These are phyloP conservation scores for Eumeta japonica DNA, from an alignment of 1,140 invertebrate genomes.

Conservation along the genomic window DNA sequence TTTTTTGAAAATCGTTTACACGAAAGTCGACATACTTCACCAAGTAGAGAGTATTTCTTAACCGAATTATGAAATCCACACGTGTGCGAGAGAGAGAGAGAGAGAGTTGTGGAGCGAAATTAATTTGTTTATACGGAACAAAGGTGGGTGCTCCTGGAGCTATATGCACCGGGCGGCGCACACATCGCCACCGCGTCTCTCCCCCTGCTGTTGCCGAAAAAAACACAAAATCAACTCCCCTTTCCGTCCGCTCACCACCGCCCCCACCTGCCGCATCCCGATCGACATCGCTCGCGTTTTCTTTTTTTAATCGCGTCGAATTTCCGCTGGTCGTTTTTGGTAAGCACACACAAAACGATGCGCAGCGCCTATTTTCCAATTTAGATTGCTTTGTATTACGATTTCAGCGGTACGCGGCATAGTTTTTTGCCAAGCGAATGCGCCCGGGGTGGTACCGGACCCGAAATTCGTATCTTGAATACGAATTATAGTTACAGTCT, in stretches of 20 bases:
- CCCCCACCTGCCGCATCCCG: constrained; percentile 41
- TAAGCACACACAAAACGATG: constrained; percentile 52
- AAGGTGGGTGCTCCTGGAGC: constrained; percentile 52
- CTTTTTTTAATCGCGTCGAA: constrained; percentile 58
- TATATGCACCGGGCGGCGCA: constrained; percentile 56
- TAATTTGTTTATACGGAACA: constrained; percentile 58
- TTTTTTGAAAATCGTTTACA: too few relatives aligned
- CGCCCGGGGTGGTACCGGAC: too few relatives aligned
- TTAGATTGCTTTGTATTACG: constrained; percentile 58
- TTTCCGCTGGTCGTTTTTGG: constrained; percentile 53
- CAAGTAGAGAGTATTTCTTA: too few relatives aligned
- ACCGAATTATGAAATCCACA: neutral
- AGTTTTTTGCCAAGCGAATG: too few relatives aligned
- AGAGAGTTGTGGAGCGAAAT: too few relatives aligned
- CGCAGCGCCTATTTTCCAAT: constrained; percentile 57
- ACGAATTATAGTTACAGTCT: too few relatives aligned
- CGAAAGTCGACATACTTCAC: too few relatives aligned
- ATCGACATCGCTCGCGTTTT: constrained; percentile 47
- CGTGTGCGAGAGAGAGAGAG: constrained; percentile 34
- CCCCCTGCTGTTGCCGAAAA: constrained; percentile 52
- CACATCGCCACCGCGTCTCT: too few relatives aligned
- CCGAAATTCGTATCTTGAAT: too few relatives aligned
- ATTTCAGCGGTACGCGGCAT: constrained; percentile 55
- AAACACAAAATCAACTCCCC: constrained; percentile 47
- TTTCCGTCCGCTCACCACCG: constrained; percentile 28